Evolutionary conservation across 2,113 vertebrate genomes (phyloP), one percentile per base, ranked within the genome.

Genomic region (Trinectes maculatus): DNA sequence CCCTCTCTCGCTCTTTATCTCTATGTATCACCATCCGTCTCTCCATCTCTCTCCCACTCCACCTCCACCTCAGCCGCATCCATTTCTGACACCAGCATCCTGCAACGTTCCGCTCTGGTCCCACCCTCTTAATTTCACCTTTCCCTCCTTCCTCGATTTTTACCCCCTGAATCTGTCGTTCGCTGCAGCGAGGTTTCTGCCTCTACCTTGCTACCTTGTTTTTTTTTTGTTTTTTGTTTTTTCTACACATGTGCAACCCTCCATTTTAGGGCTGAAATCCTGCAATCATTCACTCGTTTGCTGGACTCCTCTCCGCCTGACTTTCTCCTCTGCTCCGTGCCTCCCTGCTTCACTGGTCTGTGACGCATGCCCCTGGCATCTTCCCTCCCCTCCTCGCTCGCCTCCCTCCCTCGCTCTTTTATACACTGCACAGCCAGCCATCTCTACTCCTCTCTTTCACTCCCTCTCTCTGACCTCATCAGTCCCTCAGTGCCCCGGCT

Each of bases 251-350:
- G 33, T 31, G 67, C 62, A 69, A 59, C 59, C 72, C 67, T 62
- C 46, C 49, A 74, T 89, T 85, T 85, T 74, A 58, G 46, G 83
- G 73, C 63, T 82, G 52, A 84, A 88, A 77, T 89, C 79, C 83
- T 71, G 71, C 85, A 87, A 87, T 92, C 85, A 91, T 84, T 89
- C 84, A 83, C 59, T 84, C 72, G 71, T 92, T 90, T 87, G 84
- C 72, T 80, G 77, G 75, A 82, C 71, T 75, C 58, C 58, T 63
- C 58, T 81, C 75, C 40, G 71, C 52, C 73, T 63, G 69, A 85
- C 67, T 78, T 83, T 82, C 71, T 81, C 71, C 74, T 69, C 78
- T 66, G 79, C 76, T 83, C 48, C 26, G 34, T 65, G 66, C 56
- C 55, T 74, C 48, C 31, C 34, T 70, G 81, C 89, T 88, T 59